phyloP scores from a whole-genome alignment of 2,113 vertebrate species.

The Cinclus cinclus region DNA sequence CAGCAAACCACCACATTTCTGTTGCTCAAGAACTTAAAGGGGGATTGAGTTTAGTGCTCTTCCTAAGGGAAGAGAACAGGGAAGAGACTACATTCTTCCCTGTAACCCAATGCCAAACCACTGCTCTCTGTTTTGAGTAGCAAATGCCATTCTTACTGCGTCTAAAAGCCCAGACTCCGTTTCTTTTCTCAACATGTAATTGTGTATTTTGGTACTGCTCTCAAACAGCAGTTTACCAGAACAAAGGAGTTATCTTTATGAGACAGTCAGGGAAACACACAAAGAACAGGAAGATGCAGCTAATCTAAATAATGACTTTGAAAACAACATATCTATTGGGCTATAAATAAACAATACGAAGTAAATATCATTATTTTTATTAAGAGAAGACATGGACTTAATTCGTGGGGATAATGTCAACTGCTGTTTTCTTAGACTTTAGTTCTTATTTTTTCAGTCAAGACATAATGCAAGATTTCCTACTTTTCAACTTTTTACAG shows the following conservation, averaged over 20 bases:
- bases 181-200: conserved; percentile 52
- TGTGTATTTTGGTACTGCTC: conserved; percentile 39
- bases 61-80: not conserved
- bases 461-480: not conserved
- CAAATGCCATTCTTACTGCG: not conserved
- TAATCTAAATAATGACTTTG: conserved; percentile 48
- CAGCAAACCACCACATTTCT: conserved; percentile 1
- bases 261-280: conserved; percentile 41
- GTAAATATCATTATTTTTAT: conserved; percentile 1
- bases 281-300: conserved; percentile 49
- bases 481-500: not conserved
- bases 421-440: not conserved
- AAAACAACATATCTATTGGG: conserved; percentile 1
- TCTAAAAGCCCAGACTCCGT: not conserved
- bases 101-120: conserved; percentile 20
- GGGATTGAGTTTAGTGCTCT: not conserved
- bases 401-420: not conserved
- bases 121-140: conserved; percentile 21
- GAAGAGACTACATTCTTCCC: not conserved
- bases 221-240: conserved; percentile 45
- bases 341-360: conserved; percentile 46
- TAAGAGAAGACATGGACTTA: not conserved
- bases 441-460: not conserved
- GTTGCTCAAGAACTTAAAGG: not conserved
- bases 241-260: conserved; percentile 63